Conservation (phyloP, 2,797 vertebrate genomes). For the Periophthalmus magnuspinnatus region DNA sequence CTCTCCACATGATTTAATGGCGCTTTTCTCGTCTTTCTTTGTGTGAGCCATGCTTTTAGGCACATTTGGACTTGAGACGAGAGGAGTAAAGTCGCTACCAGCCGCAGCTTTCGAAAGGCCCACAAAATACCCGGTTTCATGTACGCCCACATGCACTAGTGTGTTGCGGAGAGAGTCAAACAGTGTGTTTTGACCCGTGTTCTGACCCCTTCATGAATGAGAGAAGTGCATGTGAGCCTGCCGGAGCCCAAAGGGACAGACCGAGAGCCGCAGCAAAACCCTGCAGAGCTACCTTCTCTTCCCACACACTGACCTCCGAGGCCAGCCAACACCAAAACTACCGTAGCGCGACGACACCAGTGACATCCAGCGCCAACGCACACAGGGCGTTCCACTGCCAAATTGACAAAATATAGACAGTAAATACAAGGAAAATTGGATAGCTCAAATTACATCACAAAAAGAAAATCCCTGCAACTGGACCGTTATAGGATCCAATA, state of each 20-base stretch:
- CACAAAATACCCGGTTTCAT: slow-evolving; percentile 75
- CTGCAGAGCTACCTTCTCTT: slow-evolving; percentile 76
- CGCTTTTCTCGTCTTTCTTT: slow-evolving; percentile 60
- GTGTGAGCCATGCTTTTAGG: slow-evolving; percentile 73
- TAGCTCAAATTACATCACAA: slow-evolving; percentile 76
- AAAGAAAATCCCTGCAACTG: slow-evolving; percentile 74
- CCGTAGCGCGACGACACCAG: slow-evolving; percentile 73
- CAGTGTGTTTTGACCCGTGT: slow-evolving; percentile 78
- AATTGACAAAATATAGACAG: slow-evolving; percentile 83
- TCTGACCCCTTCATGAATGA: slow-evolving; percentile 80
- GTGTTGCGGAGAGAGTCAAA: slow-evolving; percentile 73
- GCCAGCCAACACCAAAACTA: slow-evolving; percentile 78
- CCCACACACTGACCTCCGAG: slow-evolving; percentile 82
- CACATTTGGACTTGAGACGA: slow-evolving; percentile 71
- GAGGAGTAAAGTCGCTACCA: slow-evolving; percentile 58
- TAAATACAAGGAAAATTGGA: slow-evolving; percentile 83
- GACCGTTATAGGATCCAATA: slow-evolving; percentile 78
- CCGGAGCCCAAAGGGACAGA: slow-evolving; percentile 78
- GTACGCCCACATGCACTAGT: slow-evolving; percentile 73
- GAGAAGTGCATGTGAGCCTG: slow-evolving; percentile 76
- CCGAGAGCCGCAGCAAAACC: slow-evolving; percentile 71
- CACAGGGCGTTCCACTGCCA: slow-evolving; percentile 70
- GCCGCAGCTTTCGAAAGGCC: slow-evolving; percentile 64
- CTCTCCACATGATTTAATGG: slow-evolving; percentile 65
- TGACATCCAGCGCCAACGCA: slow-evolving; percentile 73